Evolutionary conservation across 2,113 vertebrate species (phyloP).

Genomic region (Notothenia rossii): DNA sequence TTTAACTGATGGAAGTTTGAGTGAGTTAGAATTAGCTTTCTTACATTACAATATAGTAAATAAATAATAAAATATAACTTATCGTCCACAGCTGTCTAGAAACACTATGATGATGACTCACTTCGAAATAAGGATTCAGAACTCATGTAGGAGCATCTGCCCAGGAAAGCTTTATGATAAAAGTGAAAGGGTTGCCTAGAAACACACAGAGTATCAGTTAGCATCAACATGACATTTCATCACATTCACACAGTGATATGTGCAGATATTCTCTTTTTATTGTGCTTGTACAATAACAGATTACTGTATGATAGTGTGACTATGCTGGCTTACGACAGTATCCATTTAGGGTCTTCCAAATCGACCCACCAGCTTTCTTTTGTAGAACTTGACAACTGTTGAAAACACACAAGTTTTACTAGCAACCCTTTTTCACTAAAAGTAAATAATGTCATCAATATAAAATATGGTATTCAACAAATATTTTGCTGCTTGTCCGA

Average conservation of each 20-base stretch:
- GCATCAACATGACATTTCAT: not conserved
- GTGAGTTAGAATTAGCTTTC: not conserved
- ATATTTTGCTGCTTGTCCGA: not conserved
- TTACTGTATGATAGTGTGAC: not conserved
- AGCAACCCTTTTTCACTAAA: not conserved
- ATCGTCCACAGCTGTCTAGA: not conserved
- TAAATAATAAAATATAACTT: not conserved
- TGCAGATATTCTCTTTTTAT: not conserved
- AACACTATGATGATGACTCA: constrained; percentile 12
- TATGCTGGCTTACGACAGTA: constrained; percentile 64
- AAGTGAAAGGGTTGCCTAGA: constrained; percentile 63
- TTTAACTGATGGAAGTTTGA: not conserved
- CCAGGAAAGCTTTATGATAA: constrained; percentile 55
- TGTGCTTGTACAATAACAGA: not conserved
- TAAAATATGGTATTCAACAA: not conserved
- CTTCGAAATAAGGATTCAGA: constrained; percentile 41
- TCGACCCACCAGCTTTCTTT: constrained; percentile 77
- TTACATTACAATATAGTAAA: not conserved
- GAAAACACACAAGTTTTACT: constrained; percentile 17
- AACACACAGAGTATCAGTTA: constrained; percentile 22
- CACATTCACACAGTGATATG: not conserved
- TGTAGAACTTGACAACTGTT: constrained; percentile 28
- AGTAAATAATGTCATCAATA: not conserved
- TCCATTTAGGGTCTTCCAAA: constrained; percentile 35
- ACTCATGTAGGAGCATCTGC: constrained; percentile 73